phyloP scores from a whole-genome alignment of 2,113 vertebrate genomes.

The Mus pahari region DNA sequence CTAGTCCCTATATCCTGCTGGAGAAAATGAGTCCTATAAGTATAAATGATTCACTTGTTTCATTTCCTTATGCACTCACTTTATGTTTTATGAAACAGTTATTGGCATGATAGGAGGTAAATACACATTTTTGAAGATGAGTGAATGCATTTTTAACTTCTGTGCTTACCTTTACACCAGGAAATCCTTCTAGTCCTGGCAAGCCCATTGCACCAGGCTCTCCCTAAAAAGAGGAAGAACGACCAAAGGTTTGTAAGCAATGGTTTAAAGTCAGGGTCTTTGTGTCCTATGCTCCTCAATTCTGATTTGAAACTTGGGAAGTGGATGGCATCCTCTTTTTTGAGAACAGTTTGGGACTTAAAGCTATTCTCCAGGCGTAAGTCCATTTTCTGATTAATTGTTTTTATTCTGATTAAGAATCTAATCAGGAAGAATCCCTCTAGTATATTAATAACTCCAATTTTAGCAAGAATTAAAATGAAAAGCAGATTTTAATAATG shows the following conservation, averaged over 20 bases:
- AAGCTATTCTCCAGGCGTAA: constrained; percentile 51
- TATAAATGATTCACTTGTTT: neutral
- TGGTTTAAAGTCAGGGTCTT: neutral
- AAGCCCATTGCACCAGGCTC: constrained; percentile 96
- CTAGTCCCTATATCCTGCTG: neutral
- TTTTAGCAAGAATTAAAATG: constrained; percentile 40
- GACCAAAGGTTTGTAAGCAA: constrained; percentile 57
- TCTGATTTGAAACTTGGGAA: constrained; percentile 26
- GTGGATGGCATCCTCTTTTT: constrained; percentile 18
- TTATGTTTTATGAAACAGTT: neutral
- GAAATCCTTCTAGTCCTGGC: constrained; percentile 96
- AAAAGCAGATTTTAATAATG: neutral
- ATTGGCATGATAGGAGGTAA: neutral
- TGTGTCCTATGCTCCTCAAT: neutral
- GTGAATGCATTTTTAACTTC: neutral
- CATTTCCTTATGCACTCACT: neutral
- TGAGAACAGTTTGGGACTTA: constrained; percentile 11
- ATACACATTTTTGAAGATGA: neutral
- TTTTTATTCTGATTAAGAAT: constrained; percentile 69
- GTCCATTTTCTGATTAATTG: constrained; percentile 48
- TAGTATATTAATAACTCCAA: constrained; percentile 48
- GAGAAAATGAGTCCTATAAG: neutral
- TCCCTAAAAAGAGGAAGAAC: constrained; percentile 88
- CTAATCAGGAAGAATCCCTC: constrained; percentile 46
- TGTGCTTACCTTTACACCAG: constrained; percentile 93